Percentiles rank a stretch among this genome's conserved stretches.
Conservation (phyloP, 2,113 vertebrate genomes). For the Heteronetta atricapilla region DNA sequence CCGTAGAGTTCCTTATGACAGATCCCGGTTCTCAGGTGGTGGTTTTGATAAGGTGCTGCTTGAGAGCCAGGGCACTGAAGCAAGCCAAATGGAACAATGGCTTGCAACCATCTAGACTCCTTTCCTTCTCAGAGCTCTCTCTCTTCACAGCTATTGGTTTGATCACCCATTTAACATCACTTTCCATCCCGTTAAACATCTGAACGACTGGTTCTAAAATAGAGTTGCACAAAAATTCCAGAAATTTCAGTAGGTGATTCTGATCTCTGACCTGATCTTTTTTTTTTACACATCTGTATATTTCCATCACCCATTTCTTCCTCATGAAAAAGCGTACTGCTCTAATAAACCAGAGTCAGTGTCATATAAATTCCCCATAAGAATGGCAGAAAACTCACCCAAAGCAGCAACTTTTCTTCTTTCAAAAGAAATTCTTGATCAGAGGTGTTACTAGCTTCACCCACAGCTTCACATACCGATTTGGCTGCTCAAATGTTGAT, state of each 20-base stretch:
- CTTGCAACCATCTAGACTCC: not conserved
- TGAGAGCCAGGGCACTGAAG: not conserved
- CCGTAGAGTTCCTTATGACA: not conserved
- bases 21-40: not conserved
- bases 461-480: slow-evolving; percentile 92
- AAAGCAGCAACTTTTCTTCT: not conserved
- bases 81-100: not conserved
- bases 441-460: slow-evolving; percentile 93
- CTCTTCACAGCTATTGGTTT: not conserved
- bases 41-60: not conserved
- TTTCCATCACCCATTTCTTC: not conserved
- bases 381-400: not conserved
- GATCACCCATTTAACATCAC: not conserved
- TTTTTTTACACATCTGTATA: not conserved
- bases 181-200: not conserved
- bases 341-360: not conserved
- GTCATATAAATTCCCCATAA: not conserved
- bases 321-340: not conserved
- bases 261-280: not conserved
- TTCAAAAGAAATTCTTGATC: slow-evolving; percentile 98
- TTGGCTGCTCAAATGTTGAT: slow-evolving; percentile 88
- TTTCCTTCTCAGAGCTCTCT: not conserved
- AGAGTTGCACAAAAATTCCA: not conserved
- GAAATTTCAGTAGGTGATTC: not conserved
- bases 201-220: not conserved